A percentile compares a stretch with the other conserved stretches of the same genome.
Evolutionary conservation across 1,140 invertebrate genomes (phyloP).

Genomic region (Drosophila funebris): DNA sequence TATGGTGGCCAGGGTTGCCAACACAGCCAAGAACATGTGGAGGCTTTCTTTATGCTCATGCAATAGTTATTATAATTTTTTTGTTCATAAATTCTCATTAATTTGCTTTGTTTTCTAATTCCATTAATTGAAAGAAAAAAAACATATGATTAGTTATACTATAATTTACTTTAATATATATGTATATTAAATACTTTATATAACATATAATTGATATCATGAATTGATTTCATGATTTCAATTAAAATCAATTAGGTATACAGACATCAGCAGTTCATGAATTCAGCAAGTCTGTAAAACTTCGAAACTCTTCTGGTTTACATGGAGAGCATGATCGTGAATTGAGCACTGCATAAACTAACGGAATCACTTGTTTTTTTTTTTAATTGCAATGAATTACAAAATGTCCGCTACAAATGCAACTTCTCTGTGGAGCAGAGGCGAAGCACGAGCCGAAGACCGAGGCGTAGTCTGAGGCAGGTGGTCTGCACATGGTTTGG

Average conservation of each 20-base stretch:
- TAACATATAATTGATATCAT: too few relatives aligned
- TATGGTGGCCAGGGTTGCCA: background rate
- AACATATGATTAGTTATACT: too few relatives aligned
- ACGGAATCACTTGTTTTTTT: background rate
- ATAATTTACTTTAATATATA: too few relatives aligned
- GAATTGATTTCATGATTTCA: too few relatives aligned
- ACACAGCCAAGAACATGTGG: background rate
- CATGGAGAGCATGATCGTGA: background rate
- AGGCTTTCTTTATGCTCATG: too few relatives aligned
- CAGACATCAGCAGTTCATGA: too few relatives aligned
- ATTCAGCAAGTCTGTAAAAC: too few relatives aligned
- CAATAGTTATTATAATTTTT: background rate
- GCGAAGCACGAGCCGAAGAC: background rate
- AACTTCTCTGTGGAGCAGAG: background rate
- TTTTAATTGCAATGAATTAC: background rate
- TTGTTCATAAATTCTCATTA: background rate
- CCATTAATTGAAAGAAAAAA: too few relatives aligned
- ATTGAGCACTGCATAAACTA: background rate
- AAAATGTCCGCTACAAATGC: background rate
- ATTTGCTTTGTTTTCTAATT: too few relatives aligned
- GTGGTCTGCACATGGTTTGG: background rate
- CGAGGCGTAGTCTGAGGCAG: background rate
- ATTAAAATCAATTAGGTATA: too few relatives aligned
- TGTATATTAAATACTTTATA: too few relatives aligned
- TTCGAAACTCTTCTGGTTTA: too few relatives aligned